Evolutionary conservation across 2,797 vertebrate genomes (phyloP), one percentile per base, ranked within the genome.

Genomic region (Acropternis orthonyx): DNA sequence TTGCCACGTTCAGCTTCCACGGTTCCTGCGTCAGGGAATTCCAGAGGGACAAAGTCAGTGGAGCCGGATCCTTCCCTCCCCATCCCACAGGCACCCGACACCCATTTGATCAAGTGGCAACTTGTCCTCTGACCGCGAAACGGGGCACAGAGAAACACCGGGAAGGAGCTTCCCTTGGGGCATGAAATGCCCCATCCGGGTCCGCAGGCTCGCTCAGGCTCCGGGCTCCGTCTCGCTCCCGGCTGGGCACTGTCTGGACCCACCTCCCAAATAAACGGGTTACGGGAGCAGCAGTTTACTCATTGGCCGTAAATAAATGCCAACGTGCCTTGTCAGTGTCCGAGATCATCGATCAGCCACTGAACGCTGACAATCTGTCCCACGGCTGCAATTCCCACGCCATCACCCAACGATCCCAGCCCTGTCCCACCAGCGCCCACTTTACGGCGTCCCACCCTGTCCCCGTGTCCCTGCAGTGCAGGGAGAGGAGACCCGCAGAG

Each of bases 31-130:
- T 94, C 91, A 93, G 84, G 96, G 93, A 96, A 95, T 94, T 96
- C 95, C 95, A 94, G 83, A 96, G 58, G 92, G 88, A 86, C 91
- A 93, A 95, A 94, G 93, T 95, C 95, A 95, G 93, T 63, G 80
- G 9, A 84, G 93, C 46, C 4, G 20, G 77, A 91, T 92, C 87
- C 63, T 94, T 72, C 69, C 79, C 83, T 71, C 62, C 18, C 46
- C n/a, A 63, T 27, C 95, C 90, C 94, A 48, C 91, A 63, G 80
- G 89, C 91, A 90, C 61, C 52, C 36, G 7, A 84, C 80, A 21
- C 27, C 16, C 76, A 69, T 87, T 74, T 56, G 65, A 89, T 92
- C 93, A 92, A 96, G 92, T 3, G 91, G 84, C 46, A 54, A 88
- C 93, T 92, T 75, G 93, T 88, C 73, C 49, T 86, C 63, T 27